Percentiles rank a stretch among this genome's conserved stretches.
Conservation (phyloP, 2,888 invertebrate species). For the Masnerella sp. region DNA sequence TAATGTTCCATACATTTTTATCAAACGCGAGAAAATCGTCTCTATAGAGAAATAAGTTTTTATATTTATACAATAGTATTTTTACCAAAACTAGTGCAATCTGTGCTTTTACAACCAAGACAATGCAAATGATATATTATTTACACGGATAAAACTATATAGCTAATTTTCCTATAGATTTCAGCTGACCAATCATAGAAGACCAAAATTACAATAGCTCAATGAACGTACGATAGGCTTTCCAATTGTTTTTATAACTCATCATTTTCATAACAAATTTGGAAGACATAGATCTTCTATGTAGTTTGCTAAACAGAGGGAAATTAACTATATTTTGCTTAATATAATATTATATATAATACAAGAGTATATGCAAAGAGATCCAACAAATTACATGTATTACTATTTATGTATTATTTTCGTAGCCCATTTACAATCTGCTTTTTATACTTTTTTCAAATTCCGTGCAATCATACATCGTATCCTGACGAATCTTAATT, state of each 20-base stretch:
- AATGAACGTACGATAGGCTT: no score
- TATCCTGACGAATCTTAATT: conserved; percentile 9
- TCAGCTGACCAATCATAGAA: no score
- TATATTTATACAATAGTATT: conserved; percentile 44
- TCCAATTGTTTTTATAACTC: no score
- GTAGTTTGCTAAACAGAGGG: no score
- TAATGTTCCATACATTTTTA: conserved; percentile 50
- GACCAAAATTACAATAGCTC: no score
- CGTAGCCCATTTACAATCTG: not conserved
- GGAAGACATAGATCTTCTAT: no score
- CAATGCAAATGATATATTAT: conserved; percentile 32
- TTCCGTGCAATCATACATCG: conserved; percentile 32
- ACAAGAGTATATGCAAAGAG: conserved; percentile 47
- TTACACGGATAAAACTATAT: conserved; percentile 43
- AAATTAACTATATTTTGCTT: no score
- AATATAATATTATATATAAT: no score
- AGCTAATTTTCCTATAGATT: no score
- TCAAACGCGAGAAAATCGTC: conserved; percentile 4
- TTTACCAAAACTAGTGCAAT: conserved; percentile 49
- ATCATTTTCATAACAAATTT: no score
- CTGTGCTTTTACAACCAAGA: conserved; percentile 42
- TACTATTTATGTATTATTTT: conserved; percentile 40
- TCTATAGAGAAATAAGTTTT: conserved; percentile 27
- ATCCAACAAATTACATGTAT: conserved; percentile 33
- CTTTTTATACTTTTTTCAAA: conserved; percentile 18